These are phyloP conservation scores for Galeopsomyia nigrocyanea DNA, from an alignment of 2,888 invertebrate genomes.

Conservation along the genomic window DNA sequence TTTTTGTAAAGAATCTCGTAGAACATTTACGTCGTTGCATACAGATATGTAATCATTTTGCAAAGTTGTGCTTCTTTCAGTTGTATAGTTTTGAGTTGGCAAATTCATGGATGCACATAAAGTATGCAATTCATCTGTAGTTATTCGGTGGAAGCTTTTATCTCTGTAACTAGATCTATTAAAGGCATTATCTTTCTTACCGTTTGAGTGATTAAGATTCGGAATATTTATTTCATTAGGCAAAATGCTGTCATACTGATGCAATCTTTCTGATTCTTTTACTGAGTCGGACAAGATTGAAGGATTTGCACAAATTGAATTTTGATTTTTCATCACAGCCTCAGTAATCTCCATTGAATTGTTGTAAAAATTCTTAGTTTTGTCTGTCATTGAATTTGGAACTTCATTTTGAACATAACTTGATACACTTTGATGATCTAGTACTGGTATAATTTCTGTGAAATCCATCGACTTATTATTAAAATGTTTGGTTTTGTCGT, in stretches of 20 bases:
- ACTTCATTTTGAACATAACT: neutral
- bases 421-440: neutral
- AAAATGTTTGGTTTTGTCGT: neutral
- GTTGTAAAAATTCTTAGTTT: slow-evolving; percentile 26
- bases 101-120: slow-evolving; percentile 47
- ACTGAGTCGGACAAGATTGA: neutral
- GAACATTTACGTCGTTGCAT: slow-evolving; percentile 36
- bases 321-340: neutral
- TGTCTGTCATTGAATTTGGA: too few species aligned
- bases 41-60: slow-evolving; percentile 18
- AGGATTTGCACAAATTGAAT: neutral
- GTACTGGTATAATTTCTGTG: neutral
- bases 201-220: neutral
- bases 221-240: slow-evolving; percentile 20
- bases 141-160: slow-evolving; percentile 42
- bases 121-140: slow-evolving; percentile 43
- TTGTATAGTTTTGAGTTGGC: slow-evolving; percentile 35
- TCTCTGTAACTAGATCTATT: slow-evolving; percentile 29
- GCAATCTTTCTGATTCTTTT: slow-evolving; percentile 6
- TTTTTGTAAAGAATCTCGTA: slow-evolving; percentile 36
- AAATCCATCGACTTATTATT: slow-evolving; percentile 6
- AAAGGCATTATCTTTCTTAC: slow-evolving; percentile 15
- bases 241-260: slow-evolving; percentile 24
- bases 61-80: slow-evolving; percentile 10
- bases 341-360: slow-evolving; percentile 25